Base-by-base conservation (phyloP, 2,797 vertebrate genomes). In the Perodicticus potto region DNA sequence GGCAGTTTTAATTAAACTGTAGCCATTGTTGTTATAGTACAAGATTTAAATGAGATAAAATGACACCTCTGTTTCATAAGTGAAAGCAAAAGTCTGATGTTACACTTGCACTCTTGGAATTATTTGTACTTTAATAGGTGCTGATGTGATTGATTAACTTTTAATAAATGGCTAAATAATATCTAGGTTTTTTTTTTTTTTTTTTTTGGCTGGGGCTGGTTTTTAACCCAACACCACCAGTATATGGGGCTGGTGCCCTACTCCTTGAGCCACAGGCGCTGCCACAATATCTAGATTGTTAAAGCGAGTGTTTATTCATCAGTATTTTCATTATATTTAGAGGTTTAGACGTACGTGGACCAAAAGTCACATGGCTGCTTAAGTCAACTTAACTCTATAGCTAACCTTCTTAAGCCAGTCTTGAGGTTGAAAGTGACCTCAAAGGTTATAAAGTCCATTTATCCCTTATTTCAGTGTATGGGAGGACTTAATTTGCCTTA, bases 141-240 rank as follows among this genome's bases (percentile, higher is more conserved):
- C 63, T 86, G 74, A 1, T 80, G 43, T 95, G 49, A 86, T 93
- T 67, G 93, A 72, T 74, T 78, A 43, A 40, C 40, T 96, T 93
- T 94, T 83, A 94, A 74, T 94, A 94, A 95, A 80, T 94, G 59
- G 70, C 65, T 89, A 84, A 84, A 90, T 57, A 55, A 76, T 80
- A 93, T 4, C 43, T 57, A 61, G 37, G 40, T 3, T 3, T 40
- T 40, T 40, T 40, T 40, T 40, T 40, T 3, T 3, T 40, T 40
- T 40, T 40, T 40, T 40, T 40, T 40, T 40, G 40, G 40, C 40
- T 40, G 40, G 40, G 40, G 40, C 40, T 40, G 40, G 40, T 3
- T 40, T 40, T 40, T 3, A 40, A 40, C 40, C 40, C 40, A 40
- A 3, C 40, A 40, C 40, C 40, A 3, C 40, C 40, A 5, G 40